These are phyloP conservation scores for Xiphorhynchus elegans DNA, from an alignment of 2,113 vertebrate genomes.

Conservation along the genomic window DNA sequence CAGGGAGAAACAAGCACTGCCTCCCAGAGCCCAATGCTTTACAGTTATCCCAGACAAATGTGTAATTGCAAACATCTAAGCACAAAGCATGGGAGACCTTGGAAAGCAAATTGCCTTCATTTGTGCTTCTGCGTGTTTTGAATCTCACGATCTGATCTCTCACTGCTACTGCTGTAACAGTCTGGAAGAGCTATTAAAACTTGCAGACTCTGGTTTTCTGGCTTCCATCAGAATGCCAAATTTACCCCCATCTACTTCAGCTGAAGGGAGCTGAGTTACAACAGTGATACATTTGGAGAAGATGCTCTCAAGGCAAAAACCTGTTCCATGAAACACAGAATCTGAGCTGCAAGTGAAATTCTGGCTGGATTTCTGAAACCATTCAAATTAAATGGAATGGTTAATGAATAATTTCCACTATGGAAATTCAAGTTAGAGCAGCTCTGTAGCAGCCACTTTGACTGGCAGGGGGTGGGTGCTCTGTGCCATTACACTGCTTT, in stretches of 20 bases:
- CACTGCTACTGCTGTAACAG: background rate
- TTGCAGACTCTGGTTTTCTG: background rate
- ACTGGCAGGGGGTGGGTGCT: background rate
- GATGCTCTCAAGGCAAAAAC: slow-evolving; percentile 38
- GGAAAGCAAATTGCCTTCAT: background rate
- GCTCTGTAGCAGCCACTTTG: slow-evolving; percentile 2
- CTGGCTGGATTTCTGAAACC: slow-evolving; percentile 23
- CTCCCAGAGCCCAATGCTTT: background rate
- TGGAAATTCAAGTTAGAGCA: slow-evolving; percentile 3
- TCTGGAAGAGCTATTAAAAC: background rate
- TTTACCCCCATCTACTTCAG: background rate
- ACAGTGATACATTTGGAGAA: slow-evolving; percentile 2
- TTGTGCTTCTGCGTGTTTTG: background rate
- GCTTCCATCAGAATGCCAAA: background rate
- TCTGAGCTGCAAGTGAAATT: background rate
- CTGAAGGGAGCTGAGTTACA: slow-evolving; percentile 21
- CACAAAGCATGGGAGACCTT: background rate
- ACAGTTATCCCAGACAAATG: background rate
- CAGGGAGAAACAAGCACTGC: background rate
- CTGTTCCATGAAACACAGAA: slow-evolving; percentile 30
- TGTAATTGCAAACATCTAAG: background rate
- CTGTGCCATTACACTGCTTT: background rate
- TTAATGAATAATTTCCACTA: slow-evolving; percentile 43
- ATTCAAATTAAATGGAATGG: slow-evolving; percentile 37
- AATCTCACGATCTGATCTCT: background rate